Evolutionary conservation across 2,113 vertebrate species (phyloP).

Genomic region (Mormyrus iriodes): DNA sequence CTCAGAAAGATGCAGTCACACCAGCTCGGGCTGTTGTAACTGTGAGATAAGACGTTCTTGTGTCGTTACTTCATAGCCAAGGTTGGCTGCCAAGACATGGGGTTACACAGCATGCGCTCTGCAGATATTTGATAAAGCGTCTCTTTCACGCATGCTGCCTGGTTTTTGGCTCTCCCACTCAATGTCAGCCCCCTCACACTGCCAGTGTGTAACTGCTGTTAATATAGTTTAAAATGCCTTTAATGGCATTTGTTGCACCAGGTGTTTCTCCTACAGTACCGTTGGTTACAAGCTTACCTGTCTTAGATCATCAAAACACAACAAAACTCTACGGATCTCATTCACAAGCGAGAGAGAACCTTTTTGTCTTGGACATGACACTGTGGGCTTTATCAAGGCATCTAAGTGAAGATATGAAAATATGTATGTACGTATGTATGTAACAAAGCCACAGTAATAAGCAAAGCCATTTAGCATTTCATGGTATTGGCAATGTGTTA

Average conservation of each 20-base stretch:
- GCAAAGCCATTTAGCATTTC: background rate
- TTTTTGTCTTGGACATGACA: background rate
- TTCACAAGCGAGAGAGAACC: background rate
- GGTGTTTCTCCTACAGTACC: background rate
- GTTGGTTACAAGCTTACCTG: background rate
- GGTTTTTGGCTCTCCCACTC: background rate
- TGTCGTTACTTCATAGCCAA: background rate
- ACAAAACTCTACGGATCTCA: background rate
- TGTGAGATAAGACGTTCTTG: background rate
- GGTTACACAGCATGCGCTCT: background rate
- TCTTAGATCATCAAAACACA: background rate
- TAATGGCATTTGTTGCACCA: background rate
- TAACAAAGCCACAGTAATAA: background rate
- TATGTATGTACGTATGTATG: background rate
- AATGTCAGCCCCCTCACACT: background rate
- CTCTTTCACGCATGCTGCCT: background rate
- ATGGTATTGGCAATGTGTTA: background rate
- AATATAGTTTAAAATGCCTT: background rate
- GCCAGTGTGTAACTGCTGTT: background rate
- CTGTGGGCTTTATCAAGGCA: background rate
- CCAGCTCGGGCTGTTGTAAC: background rate
- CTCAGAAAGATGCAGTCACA: background rate
- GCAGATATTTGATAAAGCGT: background rate
- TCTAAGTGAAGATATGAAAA: background rate
- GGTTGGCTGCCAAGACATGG: background rate